Evolutionary conservation across 1,140 invertebrate species (phyloP).

Genomic region (Cephus cinctus): DNA sequence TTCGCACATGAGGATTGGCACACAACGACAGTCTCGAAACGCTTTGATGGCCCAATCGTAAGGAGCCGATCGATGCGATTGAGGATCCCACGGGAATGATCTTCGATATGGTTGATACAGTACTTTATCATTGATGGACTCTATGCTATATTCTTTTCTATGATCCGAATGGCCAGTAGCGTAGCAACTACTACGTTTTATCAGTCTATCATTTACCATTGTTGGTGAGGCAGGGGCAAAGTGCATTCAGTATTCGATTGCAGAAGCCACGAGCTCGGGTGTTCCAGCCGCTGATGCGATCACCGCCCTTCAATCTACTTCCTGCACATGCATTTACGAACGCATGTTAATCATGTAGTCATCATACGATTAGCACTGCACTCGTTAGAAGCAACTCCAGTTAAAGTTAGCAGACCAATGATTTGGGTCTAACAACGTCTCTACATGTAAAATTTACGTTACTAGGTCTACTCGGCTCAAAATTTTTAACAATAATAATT

Average conservation of each 20-base stretch:
- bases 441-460: too few species aligned
- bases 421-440: neutral
- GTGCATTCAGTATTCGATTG: conserved; percentile 52
- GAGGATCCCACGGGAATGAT: too few species aligned
- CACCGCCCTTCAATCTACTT: conserved; percentile 44
- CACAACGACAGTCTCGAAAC: too few species aligned
- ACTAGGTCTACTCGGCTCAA: too few species aligned
- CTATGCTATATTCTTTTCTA: too few species aligned
- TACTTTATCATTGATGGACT: too few species aligned
- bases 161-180: too few species aligned
- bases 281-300: conserved; percentile 50
- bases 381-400: neutral
- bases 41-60: too few species aligned
- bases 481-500: neutral
- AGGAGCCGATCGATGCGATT: too few species aligned
- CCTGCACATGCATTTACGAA: conserved; percentile 23
- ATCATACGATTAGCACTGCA: too few species aligned
- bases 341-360: conserved; percentile 1
- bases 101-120: too few species aligned
- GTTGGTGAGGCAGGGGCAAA: conserved; percentile 53
- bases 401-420: neutral
- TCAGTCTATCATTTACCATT: conserved; percentile 54
- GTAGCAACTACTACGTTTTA: conserved; percentile 12
- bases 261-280: conserved; percentile 54
- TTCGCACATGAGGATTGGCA: too few species aligned